Conservation (phyloP, 2,797 vertebrate species). For the Limnodromus scolopaceus region DNA sequence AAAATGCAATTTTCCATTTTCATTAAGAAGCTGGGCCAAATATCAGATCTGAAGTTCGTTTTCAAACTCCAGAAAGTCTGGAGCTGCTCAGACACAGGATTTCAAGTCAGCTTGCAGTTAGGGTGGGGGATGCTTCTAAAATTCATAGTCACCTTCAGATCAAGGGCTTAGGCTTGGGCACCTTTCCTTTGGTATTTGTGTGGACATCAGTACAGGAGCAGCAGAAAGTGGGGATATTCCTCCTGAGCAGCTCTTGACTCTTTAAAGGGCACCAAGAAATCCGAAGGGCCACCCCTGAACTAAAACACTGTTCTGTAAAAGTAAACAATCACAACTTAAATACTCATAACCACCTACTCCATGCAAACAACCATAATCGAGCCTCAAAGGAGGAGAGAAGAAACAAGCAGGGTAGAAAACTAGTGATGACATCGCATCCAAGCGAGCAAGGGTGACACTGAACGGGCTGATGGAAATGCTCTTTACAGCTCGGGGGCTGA, state of each 20-base stretch:
- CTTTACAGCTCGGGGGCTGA: background rate
- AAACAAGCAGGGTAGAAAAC: background rate
- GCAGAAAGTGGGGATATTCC: background rate
- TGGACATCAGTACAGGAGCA: background rate
- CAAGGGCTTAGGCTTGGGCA: fast-evolving
- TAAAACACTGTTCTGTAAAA: background rate
- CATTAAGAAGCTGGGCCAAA: background rate
- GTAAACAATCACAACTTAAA: background rate
- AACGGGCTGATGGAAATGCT: background rate
- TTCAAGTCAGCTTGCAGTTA: background rate
- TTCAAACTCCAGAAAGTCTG: background rate
- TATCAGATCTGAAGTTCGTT: background rate
- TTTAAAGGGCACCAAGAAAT: background rate
- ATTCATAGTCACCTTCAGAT: background rate
- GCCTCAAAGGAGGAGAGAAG: background rate
- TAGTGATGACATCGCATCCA: background rate
- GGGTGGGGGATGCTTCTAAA: background rate
- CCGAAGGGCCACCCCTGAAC: background rate
- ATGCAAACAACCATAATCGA: background rate
- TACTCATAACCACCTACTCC: background rate
- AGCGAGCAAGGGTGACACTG: background rate
- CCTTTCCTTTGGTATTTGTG: background rate
- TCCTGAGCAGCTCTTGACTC: background rate
- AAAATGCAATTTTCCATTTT: conserved; percentile 40
- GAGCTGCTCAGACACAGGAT: background rate